phyloP scores from a whole-genome alignment of 2,888 invertebrate genomes.

The Amblyjoppa proteus region DNA sequence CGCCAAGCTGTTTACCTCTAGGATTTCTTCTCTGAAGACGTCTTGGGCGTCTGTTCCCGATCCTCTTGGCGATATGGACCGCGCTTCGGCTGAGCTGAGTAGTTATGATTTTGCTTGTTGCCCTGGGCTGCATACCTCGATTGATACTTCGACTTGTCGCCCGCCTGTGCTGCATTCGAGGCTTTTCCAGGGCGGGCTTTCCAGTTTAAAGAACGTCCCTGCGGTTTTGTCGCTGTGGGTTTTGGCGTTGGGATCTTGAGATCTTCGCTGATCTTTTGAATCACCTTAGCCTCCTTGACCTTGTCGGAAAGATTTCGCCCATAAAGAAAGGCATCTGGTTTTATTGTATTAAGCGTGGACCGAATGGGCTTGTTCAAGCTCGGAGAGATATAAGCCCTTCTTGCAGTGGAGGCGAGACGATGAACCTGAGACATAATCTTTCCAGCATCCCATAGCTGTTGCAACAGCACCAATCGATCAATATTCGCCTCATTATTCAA shows the following conservation, averaged over 20 bases:
- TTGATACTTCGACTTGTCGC: constrained; percentile 29
- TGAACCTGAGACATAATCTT: constrained; percentile 47
- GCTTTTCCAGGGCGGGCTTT: constrained; percentile 35
- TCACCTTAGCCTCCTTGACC: constrained; percentile 51
- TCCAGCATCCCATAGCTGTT: constrained; percentile 52
- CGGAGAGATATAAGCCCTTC: constrained; percentile 51
- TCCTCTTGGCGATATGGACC: constrained; percentile 16
- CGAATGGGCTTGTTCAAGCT: constrained; percentile 43
- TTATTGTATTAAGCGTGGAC: constrained; percentile 49
- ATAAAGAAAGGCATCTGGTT: constrained; percentile 43
- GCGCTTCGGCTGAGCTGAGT: background rate
- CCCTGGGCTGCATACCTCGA: background rate
- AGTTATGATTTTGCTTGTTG: constrained; percentile 8
- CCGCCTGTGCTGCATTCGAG: constrained; percentile 31
- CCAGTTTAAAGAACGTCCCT: constrained; percentile 55
- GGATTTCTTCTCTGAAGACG: background rate
- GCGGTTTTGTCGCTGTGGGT: background rate
- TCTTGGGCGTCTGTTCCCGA: constrained; percentile 1
- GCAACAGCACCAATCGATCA: constrained; percentile 42
- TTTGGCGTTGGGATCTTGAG: constrained; percentile 27
- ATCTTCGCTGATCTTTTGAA: constrained; percentile 48
- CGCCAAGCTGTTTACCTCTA: background rate
- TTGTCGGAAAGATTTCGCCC: constrained; percentile 48
- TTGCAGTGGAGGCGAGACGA: constrained; percentile 35
- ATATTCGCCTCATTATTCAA: constrained; percentile 29